Percentiles rank a stretch among this genome's conserved stretches.
phyloP scores from a whole-genome alignment of 2,888 invertebrate species.

The Pedicia rivosa region DNA sequence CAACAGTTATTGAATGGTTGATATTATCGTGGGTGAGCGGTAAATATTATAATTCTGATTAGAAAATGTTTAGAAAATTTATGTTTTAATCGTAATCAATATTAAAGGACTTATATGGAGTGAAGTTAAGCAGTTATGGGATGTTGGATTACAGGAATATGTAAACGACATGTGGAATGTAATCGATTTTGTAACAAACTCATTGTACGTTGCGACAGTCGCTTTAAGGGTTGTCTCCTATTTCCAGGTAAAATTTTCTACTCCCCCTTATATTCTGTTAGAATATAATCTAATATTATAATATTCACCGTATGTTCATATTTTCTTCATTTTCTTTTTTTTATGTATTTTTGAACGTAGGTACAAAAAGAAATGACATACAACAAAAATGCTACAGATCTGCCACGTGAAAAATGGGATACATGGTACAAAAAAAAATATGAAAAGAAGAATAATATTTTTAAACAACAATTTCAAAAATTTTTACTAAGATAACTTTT shows the following conservation, averaged over 20 bases:
- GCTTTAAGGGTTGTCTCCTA: constrained; percentile 89
- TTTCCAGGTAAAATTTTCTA: constrained; percentile 83
- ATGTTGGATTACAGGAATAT: constrained; percentile 92
- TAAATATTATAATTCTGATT: constrained; percentile 23
- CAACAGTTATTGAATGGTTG: constrained; percentile 90
- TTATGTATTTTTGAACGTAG: constrained; percentile 25
- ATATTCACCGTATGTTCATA: neutral
- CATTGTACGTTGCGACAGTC: constrained; percentile 92
- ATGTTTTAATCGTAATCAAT: neutral
- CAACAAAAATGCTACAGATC: constrained; percentile 40
- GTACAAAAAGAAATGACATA: constrained; percentile 56
- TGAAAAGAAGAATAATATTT: no score
- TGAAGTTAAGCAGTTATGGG: constrained; percentile 98
- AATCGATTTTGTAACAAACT: constrained; percentile 96
- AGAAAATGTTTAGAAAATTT: no score
- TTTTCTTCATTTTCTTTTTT: constrained; percentile 2
- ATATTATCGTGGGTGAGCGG: constrained; percentile 92
- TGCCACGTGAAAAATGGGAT: constrained; percentile 85
- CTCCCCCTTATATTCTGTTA: no score
- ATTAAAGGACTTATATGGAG: constrained; percentile 95
- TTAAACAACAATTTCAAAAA: no score
- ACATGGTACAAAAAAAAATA: no score
- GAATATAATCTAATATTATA: constrained; percentile 18
- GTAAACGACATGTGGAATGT: constrained; percentile 99
- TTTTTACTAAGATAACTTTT: no score